These are phyloP conservation scores for Sorex fumeus DNA, from an alignment of 2,113 vertebrate species.

Conservation along the genomic window DNA sequence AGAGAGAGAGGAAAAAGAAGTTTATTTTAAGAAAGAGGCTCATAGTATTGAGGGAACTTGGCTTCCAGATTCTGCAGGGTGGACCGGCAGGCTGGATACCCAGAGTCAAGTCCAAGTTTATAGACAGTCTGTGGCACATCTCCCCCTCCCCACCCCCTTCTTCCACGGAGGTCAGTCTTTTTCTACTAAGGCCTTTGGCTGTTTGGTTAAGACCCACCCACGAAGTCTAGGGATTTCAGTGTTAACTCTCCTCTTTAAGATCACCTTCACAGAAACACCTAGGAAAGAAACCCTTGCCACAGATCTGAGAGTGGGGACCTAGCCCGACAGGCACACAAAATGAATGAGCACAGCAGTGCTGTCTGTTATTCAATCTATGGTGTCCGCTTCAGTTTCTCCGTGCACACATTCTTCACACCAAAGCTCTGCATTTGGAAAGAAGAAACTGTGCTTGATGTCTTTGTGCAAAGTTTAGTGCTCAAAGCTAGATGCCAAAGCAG, in stretches of 20 bases:
- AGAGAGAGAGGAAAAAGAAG: too few species aligned
- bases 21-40: neutral
- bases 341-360: neutral
- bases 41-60: neutral
- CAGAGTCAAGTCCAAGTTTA: neutral
- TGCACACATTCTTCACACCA: neutral
- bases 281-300: neutral
- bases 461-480: too few species aligned
- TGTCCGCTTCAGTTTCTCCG: neutral
- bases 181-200: neutral
- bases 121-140: neutral
- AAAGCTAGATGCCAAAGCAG: too few species aligned
- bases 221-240: neutral
- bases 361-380: neutral
- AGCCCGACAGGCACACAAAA: neutral
- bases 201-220: conserved; percentile 7
- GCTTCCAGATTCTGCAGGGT: neutral
- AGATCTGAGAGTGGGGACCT: neutral
- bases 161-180: neutral
- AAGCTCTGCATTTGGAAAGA: neutral
- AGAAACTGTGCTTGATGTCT: neutral
- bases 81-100: neutral
- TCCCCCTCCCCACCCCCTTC: neutral
- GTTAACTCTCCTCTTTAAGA: neutral
- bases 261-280: neutral